Conservation (phyloP, 2,113 vertebrate genomes). For the Hippoglossus stenolepis region DNA sequence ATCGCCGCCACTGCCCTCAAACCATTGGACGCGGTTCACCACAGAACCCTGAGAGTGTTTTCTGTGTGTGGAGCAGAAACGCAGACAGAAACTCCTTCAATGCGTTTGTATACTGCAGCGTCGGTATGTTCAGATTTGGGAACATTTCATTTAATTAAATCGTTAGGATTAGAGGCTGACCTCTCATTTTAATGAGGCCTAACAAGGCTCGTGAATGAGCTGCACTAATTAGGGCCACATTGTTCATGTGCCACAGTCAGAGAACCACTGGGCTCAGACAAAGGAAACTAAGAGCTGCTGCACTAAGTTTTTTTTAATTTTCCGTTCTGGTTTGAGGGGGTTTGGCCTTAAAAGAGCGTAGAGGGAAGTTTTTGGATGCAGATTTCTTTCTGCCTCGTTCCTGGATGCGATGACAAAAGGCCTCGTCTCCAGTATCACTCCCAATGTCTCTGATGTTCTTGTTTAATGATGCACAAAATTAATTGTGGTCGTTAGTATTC, state of each 20-base stretch:
- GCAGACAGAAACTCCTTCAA: background rate
- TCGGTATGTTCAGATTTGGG: slow-evolving; percentile 28
- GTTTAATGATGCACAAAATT: slow-evolving; percentile 59
- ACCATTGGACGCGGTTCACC: background rate
- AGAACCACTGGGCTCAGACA: slow-evolving; percentile 38
- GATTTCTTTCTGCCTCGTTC: background rate
- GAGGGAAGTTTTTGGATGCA: background rate
- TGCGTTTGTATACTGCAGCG: slow-evolving; percentile 1
- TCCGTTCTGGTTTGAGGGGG: background rate
- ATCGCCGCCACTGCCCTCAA: background rate
- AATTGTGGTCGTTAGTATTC: slow-evolving; percentile 50
- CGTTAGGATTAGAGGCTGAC: slow-evolving; percentile 72
- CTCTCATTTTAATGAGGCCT: slow-evolving; percentile 68
- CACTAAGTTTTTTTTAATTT: background rate
- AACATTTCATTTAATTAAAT: slow-evolving; percentile 77
- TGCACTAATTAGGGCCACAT: slow-evolving; percentile 51
- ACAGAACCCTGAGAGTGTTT: background rate
- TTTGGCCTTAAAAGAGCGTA: background rate
- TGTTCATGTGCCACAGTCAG: slow-evolving; percentile 53
- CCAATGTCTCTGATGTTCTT: slow-evolving; percentile 39
- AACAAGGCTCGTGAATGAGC: slow-evolving; percentile 71
- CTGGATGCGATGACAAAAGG: slow-evolving; percentile 18
- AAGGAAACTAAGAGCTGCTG: background rate
- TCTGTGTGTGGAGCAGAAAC: background rate
- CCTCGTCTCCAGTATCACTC: slow-evolving; percentile 14